Evolutionary conservation across 2,888 invertebrate species (phyloP).

Genomic region (Melolontha melolontha): DNA sequence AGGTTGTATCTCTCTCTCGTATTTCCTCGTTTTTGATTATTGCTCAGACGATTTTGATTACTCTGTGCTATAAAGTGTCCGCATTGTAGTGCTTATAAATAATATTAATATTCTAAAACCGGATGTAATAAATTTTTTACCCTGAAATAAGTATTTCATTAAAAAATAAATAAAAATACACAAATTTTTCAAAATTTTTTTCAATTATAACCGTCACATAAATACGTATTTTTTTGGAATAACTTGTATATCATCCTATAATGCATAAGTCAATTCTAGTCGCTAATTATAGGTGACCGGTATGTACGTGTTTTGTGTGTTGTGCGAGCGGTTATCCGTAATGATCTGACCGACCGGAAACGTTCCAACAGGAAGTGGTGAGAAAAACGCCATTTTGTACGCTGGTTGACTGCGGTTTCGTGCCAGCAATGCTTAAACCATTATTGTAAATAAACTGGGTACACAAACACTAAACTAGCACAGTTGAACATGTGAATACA

Average conservation of each 20-base stretch:
- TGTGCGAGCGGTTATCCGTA: conserved; percentile 63
- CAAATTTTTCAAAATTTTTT: no score
- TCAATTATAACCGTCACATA: no score
- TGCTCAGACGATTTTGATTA: no score
- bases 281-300: conserved; percentile 41
- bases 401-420: conserved; percentile 66
- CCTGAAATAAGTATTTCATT: no score
- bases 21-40: no score
- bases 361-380: conserved; percentile 64
- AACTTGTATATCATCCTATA: neutral
- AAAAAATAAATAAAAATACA: no score
- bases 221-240: no score
- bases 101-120: no score
- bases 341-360: conserved; percentile 66
- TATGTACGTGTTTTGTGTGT: conserved; percentile 27
- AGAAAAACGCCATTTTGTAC: conserved; percentile 68
- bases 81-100: no score
- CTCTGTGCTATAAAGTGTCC: no score
- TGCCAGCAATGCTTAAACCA: conserved; percentile 60
- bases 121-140: no score
- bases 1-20: no score
- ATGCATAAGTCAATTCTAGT: conserved; percentile 37
- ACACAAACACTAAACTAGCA: conserved; percentile 4
- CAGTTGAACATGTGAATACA: neutral
- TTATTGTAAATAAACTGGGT: conserved; percentile 59